phyloP scores from a whole-genome alignment of 2,888 invertebrate species.

The Psococerastis gibbosa region DNA sequence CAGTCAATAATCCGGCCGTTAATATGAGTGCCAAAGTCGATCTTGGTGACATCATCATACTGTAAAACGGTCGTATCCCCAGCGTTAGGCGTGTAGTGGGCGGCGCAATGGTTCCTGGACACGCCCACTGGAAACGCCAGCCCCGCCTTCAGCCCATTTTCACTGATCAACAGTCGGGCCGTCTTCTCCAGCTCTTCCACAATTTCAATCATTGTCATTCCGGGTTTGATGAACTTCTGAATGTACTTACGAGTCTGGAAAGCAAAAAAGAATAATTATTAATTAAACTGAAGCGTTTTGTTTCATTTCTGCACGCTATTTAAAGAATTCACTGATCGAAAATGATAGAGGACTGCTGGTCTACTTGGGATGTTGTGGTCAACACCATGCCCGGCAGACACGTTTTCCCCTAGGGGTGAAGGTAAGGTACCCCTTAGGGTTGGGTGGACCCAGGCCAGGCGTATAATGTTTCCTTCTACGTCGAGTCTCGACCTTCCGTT shows the following conservation, averaged over 20 bases:
- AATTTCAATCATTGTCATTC: constrained; percentile 98
- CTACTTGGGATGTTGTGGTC: too few species aligned
- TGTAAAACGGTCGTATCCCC: constrained; percentile 88
- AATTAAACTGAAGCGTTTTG: too few species aligned
- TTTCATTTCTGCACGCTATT: too few species aligned
- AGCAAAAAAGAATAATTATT: too few species aligned
- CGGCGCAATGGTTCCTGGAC: constrained; percentile 97
- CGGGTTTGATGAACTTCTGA: constrained; percentile 87
- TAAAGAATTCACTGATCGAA: too few species aligned
- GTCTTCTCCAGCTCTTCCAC: constrained; percentile 91
- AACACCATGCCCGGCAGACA: too few species aligned
- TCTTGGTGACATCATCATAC: constrained; percentile 95
- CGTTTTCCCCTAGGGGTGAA: too few species aligned
- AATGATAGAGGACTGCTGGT: too few species aligned
- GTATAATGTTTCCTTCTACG: too few species aligned
- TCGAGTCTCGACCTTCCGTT: too few species aligned
- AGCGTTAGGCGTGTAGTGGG: constrained; percentile 98
- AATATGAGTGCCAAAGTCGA: constrained; percentile 96
- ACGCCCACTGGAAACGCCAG: constrained; percentile 95
- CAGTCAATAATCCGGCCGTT: constrained; percentile 96
- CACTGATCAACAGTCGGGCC: constrained; percentile 78
- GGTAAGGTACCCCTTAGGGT: too few species aligned
- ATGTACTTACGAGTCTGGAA: constrained; percentile 74
- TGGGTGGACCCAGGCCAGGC: too few species aligned
- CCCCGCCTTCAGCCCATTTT: constrained; percentile 87